Base-by-base conservation (phyloP, 2,113 vertebrate species). In the Phrynosoma platyrhinos region DNA sequence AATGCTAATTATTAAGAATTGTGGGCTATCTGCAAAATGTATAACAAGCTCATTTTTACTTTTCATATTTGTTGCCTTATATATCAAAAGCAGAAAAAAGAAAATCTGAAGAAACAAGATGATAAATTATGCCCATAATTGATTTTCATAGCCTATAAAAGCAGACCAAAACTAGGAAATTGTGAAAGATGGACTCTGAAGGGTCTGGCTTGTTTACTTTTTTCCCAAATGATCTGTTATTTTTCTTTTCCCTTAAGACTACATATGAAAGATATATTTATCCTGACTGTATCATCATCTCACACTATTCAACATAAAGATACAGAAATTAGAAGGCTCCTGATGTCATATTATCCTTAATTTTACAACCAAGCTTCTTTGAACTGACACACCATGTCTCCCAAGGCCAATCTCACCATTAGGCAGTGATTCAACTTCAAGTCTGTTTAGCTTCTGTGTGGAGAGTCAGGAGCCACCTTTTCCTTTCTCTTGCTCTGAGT, bases 131-230 rank as follows among this genome's bases (percentile, higher is more conserved):
- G 79, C 83, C 53, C 5, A 1, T 2, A 27, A 66, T 66, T 66
- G 64, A 66, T 18, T 66, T 66, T 66, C 18, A 66, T 66, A 66
- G 5, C 18, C 20, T 66, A 23, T 18, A 66, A 66, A 66, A 86
- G 83, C 85, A 90, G 88, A 91, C 83, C 76, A 92, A 88, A 91
- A 88, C 69, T n/a, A 87, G 68, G 55, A 76, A 8, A 47, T 82
- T 52, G 76, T 87, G 79, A 62, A 83, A 92, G 23, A 80, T 58
- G 27, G 79, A 58, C 83, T 55, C 84, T 55, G 0, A 16, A 85
- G 90, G 90, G 90, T 42, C 10, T 66, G 71, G 64, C 40, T 77
- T 0, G 0, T 36, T 58, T 62, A 32, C 9, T 2, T 12, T 87
- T 87, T 82, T 4, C 83, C 23, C 18, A 6, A 66, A 18, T 5